Base-by-base conservation (phyloP, 2,888 invertebrate species). In the Chrysodeixis includens region DNA sequence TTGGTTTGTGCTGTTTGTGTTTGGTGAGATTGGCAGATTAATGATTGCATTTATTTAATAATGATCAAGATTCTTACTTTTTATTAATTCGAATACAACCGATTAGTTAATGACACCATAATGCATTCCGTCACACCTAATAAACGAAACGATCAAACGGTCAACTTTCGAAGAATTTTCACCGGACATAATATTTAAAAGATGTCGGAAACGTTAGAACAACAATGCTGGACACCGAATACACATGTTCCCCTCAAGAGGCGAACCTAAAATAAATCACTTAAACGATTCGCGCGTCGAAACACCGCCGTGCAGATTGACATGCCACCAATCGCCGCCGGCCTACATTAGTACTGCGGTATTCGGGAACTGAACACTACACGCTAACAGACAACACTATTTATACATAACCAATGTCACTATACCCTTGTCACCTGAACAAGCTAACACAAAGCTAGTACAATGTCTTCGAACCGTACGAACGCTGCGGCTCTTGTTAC, bases 351-450 rank as follows among this genome's bases (percentile, higher is more conserved):
- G 85, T 86, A 85, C 82, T 85, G 88, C 89, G 91, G 93, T 86
- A 93, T 93, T 92, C 92, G 90, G 91, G 91, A 91, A 90, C 91
- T 88, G 83, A 89, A 88, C 86, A 85, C 83, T 81, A 82, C 81
- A 69, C 84, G 91, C 83, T 90, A 92, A 92, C 89, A 91, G 93
- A 93, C 92, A 90, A 83, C 86, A 88, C 92, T 93, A 93, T 93
- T 92, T 91, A 91, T 93, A 93, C 76, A 59, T 69, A 68, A 83
- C 91, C 89, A 89, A 69, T 74, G 61, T 82, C 78, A 78, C 62
- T 60, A 83, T 88, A 86, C 66, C 88, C 69, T 69, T 78, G 76
- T 82, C 86, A 88, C 87, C 84, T 87, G 86, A 71, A 83, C 84
- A 78, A 77, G 83, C 84, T 81, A 81, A 83, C 83, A 67, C 67